Percentiles rank a stretch among this genome's conserved stretches.
These are phyloP conservation scores for Trematocara marginatum DNA, from an alignment of 2,113 vertebrate genomes.

Conservation along the genomic window DNA sequence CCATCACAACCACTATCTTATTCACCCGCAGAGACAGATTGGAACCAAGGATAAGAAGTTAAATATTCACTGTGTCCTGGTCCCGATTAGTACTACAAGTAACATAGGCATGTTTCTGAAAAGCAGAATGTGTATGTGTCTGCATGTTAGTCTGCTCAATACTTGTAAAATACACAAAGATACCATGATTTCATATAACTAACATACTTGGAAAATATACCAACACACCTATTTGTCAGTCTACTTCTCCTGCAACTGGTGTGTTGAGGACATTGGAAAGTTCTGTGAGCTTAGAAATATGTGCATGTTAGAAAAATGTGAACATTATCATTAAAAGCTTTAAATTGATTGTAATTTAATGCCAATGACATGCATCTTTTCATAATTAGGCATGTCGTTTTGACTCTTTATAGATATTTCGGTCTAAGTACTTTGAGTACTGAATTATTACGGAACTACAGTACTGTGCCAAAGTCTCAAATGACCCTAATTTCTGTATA, in stretches of 20 bases:
- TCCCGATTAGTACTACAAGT: not conserved
- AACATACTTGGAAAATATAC: not conserved
- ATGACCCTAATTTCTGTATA: not conserved
- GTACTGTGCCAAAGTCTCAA: not conserved
- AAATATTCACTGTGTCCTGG: not conserved
- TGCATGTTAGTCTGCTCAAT: not conserved
- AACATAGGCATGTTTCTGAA: not conserved
- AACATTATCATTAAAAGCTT: not conserved
- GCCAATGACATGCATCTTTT: not conserved
- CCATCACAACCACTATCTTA: not conserved
- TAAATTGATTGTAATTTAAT: not conserved
- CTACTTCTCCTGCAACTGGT: not conserved
- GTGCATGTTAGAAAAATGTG: not conserved
- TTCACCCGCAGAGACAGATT: not conserved
- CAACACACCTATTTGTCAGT: not conserved
- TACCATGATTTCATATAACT: not conserved
- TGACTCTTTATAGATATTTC: not conserved
- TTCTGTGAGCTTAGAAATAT: not conserved
- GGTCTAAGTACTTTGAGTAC: not conserved
- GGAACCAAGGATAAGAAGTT: not conserved
- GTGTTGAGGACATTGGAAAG: not conserved
- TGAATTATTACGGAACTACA: not conserved
- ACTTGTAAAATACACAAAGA: not conserved
- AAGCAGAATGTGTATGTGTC: not conserved
- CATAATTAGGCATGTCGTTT: not conserved